Evolutionary conservation across 2,888 invertebrate species (phyloP).

Genomic region (Drosophila setosimentum): DNA sequence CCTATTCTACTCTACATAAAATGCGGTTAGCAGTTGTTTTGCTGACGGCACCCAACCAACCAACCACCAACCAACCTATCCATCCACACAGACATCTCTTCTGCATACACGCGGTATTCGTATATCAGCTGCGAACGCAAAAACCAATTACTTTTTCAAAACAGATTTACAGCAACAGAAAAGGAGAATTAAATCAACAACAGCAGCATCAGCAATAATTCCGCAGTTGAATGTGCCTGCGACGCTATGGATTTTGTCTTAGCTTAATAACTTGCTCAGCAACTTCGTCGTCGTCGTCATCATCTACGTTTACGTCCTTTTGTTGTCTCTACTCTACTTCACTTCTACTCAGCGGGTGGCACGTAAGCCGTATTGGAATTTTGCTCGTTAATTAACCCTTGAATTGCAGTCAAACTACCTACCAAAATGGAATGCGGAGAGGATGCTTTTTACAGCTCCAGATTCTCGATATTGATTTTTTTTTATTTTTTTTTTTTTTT

Average conservation of each 20-base stretch:
- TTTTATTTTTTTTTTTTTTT: slow-evolving; percentile 21
- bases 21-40: slow-evolving; percentile 71
- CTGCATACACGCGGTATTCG: slow-evolving; percentile 74
- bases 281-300: slow-evolving; percentile 3
- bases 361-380: slow-evolving; percentile 65
- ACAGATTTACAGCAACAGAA: slow-evolving; percentile 71
- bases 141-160: slow-evolving; percentile 68
- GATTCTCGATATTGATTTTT: slow-evolving; percentile 6
- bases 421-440: slow-evolving; percentile 25
- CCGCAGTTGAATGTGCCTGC: slow-evolving; percentile 44
- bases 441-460: slow-evolving; percentile 1
- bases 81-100: slow-evolving; percentile 66
- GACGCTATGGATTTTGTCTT: slow-evolving; percentile 37
- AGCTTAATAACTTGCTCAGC: slow-evolving; percentile 14
- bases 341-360: slow-evolving; percentile 30
- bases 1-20: slow-evolving; percentile 67
- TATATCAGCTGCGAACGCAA: slow-evolving; percentile 81
- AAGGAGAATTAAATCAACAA: slow-evolving; percentile 12
- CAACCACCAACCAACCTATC: slow-evolving; percentile 43
- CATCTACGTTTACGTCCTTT: slow-evolving; percentile 27
- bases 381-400: slow-evolving; percentile 57
- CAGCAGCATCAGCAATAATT: slow-evolving; percentile 2
- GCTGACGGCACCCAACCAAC: slow-evolving; percentile 60
- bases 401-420: slow-evolving; percentile 53
- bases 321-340: slow-evolving; percentile 27